phyloP scores from a whole-genome alignment of 2,797 vertebrate genomes.

The Sciurus vulgaris region DNA sequence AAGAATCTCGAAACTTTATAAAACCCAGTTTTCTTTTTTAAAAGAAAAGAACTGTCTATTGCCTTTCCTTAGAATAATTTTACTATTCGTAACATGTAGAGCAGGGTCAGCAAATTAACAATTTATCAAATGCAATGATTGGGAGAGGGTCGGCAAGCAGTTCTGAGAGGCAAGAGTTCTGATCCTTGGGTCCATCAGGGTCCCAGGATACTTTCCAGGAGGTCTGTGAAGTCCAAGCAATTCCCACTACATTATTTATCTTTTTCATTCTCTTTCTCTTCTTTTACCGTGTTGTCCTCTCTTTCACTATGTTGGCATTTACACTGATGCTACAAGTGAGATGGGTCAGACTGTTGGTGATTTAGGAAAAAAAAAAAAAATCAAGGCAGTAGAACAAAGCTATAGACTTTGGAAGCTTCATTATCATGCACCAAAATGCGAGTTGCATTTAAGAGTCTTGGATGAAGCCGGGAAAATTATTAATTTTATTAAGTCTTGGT shows the following conservation, averaged over 20 bases:
- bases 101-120: not conserved
- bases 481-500: not conserved
- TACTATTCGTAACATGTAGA: not conserved
- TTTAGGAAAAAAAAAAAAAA: not conserved
- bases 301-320: not conserved
- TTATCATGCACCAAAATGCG: not conserved
- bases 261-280: not conserved
- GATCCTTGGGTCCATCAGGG: rapidly evolving
- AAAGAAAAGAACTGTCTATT: not conserved
- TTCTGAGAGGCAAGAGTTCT: not conserved
- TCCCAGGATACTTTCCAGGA: not conserved
- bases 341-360: too few relatives aligned
- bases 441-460: not conserved
- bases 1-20: not conserved
- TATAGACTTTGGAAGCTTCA: not conserved
- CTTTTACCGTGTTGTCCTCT: not conserved
- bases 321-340: not conserved
- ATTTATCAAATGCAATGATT: not conserved
- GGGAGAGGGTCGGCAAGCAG: not conserved
- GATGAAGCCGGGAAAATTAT: not conserved
- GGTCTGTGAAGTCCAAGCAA: not conserved
- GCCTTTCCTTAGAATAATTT: not conserved
- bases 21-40: not conserved
- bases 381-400: not conserved
- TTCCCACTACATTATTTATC: not conserved